A percentile compares a stretch with the other conserved stretches of the same genome.
These are phyloP conservation scores for Marronus borbonicus DNA, from an alignment of 2,888 invertebrate genomes.

Conservation along the genomic window DNA sequence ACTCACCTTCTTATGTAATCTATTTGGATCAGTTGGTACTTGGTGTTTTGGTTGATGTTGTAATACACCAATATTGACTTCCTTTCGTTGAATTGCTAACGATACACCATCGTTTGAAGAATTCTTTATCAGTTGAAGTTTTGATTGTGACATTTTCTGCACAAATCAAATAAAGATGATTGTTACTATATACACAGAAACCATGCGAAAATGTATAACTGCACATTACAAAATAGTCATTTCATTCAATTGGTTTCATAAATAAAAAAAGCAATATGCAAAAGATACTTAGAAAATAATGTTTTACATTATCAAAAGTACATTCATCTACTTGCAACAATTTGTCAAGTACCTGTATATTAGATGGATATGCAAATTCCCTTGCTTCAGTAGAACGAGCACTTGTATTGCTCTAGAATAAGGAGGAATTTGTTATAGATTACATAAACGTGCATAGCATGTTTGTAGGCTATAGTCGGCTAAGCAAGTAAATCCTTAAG, in stretches of 20 bases:
- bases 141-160: conserved; percentile 64
- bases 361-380: conserved; percentile 41
- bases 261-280: background rate
- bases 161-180: background rate
- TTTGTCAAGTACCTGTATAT: conserved; percentile 33
- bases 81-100: conserved; percentile 65
- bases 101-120: conserved; percentile 65
- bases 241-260: too few relatives aligned
- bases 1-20: conserved; percentile 43
- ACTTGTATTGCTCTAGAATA: conserved; percentile 36
- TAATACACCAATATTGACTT: conserved; percentile 65
- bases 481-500: too few relatives aligned
- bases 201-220: background rate
- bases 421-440: background rate
- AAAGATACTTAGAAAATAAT: conserved; percentile 1
- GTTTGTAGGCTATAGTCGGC: too few relatives aligned
- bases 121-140: conserved; percentile 67
- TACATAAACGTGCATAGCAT: too few relatives aligned
- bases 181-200: background rate
- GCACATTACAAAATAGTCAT: too few relatives aligned
- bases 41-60: conserved; percentile 64
- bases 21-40: conserved; percentile 34
- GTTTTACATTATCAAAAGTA: background rate
- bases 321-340: background rate
- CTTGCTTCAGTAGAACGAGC: conserved; percentile 28